phyloP scores from a whole-genome alignment of 2,888 invertebrate species.

The Euclidia mi region DNA sequence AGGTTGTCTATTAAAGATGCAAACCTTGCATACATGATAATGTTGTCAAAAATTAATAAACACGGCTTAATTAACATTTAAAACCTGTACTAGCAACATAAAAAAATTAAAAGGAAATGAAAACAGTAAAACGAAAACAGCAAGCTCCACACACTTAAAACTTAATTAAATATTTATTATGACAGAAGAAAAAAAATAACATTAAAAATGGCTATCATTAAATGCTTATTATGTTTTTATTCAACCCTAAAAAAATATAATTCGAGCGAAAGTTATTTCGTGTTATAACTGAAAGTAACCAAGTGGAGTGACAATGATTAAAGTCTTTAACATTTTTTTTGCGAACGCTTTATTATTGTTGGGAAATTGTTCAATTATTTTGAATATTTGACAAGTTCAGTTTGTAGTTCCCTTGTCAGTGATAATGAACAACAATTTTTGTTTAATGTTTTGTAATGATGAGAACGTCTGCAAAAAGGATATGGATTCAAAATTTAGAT shows the following conservation, averaged over 20 bases:
- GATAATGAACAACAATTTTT: no score
- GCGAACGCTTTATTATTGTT: slow-evolving; percentile 19
- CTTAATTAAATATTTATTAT: slow-evolving; percentile 36
- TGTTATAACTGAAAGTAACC: slow-evolving; percentile 60
- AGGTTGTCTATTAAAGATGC: no score
- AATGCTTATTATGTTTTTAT: slow-evolving; percentile 46
- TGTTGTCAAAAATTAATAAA: no score
- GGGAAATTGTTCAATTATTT: slow-evolving; percentile 5
- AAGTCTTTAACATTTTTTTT: slow-evolving; percentile 38
- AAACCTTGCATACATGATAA: no score
- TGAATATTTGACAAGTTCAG: background rate
- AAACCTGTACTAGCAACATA: no score
- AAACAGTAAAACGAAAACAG: background rate
- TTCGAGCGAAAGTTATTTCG: slow-evolving; percentile 49
- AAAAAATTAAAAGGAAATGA: background rate
- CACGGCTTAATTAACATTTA: no score
- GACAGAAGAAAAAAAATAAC: slow-evolving; percentile 20
- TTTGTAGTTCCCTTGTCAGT: background rate
- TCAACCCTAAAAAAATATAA: slow-evolving; percentile 49
- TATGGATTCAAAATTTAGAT: no score
- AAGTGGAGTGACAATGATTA: slow-evolving; percentile 62
- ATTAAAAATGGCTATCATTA: slow-evolving; percentile 32
- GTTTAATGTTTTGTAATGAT: no score
- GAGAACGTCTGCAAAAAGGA: no score
- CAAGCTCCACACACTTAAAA: slow-evolving; percentile 35